Conservation (phyloP, 2,888 invertebrate genomes). For the Saturnia pavonia region DNA sequence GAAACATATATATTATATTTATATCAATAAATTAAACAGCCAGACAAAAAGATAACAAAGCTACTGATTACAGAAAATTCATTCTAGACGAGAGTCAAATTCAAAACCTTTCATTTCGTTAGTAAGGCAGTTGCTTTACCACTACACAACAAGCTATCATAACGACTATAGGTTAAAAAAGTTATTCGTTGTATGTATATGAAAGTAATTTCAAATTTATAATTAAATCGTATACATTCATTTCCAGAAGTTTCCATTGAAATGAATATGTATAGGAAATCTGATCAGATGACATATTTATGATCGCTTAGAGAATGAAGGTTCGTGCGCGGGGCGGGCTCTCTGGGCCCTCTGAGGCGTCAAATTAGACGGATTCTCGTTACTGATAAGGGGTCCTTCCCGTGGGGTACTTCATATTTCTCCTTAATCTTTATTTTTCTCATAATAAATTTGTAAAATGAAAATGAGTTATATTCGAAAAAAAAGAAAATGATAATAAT, state of each 20-base stretch:
- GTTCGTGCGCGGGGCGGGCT: background rate
- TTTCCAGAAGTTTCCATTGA: background rate
- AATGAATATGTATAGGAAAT: background rate
- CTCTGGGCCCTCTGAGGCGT: background rate
- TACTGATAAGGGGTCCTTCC: slow-evolving; percentile 4
- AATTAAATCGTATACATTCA: background rate
- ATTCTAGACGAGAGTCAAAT: background rate
- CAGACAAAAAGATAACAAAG: background rate
- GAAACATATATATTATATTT: too few species aligned
- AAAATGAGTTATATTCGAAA: background rate
- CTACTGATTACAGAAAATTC: background rate
- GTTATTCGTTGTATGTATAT: background rate
- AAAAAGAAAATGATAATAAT: too few species aligned
- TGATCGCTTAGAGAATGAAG: background rate
- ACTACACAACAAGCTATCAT: background rate
- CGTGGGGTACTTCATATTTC: background rate
- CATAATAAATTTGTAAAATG: background rate
- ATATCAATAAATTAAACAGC: background rate
- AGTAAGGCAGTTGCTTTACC: background rate
- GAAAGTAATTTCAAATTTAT: background rate
- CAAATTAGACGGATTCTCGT: slow-evolving; percentile 7
- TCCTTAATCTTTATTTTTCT: background rate
- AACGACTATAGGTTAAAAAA: background rate
- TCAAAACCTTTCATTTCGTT: background rate
- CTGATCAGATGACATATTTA: background rate